These are phyloP conservation scores for Pachypsylla venusta DNA, from an alignment of 1,140 invertebrate genomes.

Conservation along the genomic window DNA sequence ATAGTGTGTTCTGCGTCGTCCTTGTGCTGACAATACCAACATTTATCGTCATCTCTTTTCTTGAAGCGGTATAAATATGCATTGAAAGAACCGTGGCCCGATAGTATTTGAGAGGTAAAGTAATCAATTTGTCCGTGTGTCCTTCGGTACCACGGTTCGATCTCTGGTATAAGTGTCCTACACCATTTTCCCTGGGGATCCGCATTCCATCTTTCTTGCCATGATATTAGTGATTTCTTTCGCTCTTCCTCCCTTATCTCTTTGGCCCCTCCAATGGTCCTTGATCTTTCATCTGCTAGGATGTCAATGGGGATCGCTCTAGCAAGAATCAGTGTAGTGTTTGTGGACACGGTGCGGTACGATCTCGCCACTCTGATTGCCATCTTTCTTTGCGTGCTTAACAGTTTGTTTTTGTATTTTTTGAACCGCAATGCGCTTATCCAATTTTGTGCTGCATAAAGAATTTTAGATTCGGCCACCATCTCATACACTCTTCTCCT, in stretches of 20 bases:
- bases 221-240: neutral
- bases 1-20: neutral
- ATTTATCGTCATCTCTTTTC: neutral
- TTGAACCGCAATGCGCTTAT: neutral
- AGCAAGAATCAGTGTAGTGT: neutral
- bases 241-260: neutral
- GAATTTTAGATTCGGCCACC: neutral
- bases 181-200: neutral
- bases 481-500: neutral
- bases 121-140: neutral
- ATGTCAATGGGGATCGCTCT: conserved; percentile 15
- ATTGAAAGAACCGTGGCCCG: neutral
- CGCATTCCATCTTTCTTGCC: neutral
- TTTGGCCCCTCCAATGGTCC: neutral
- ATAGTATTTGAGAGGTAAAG: neutral
- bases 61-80: neutral
- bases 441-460: neutral
- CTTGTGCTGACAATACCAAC: neutral
- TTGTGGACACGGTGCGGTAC: conserved; percentile 10
- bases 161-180: neutral
- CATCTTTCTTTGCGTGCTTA: neutral
- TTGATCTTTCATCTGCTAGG: conserved; percentile 3
- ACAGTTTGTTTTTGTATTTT: neutral
- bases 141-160: neutral
- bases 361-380: neutral